Base-by-base conservation (phyloP, 2,797 vertebrate genomes). In the Typhlichthys subterraneus region DNA sequence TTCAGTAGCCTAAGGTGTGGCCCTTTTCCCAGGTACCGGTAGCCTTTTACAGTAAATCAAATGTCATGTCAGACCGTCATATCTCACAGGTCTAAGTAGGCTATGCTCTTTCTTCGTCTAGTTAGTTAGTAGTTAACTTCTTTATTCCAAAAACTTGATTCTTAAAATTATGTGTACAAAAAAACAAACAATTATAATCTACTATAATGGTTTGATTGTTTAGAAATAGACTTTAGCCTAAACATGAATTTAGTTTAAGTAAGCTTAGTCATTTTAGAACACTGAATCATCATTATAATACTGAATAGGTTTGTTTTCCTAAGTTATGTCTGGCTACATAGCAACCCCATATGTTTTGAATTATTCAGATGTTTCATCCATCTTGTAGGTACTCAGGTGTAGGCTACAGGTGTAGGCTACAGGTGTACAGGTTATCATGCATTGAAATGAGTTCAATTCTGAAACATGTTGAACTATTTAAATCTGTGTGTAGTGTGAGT, bases 1-100 rank as follows among this genome's bases (percentile, higher is more conserved):
- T 73, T 66, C 57, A 17, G 49, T 79, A 29, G 23, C 23, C 4
- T 29, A 85, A 91, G 92, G 91, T 92, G 91, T 93, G 91, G 90
- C 76, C 59, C 68, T 29, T 51, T 3, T 29, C 4, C 23, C 23
- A 29, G 23, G 23, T 29, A 29, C 23, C 23, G 23, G 23, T 29
- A 29, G 23, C 23, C 23, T 29, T 29, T 29, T 29, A 29, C 23
- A 29, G 23, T 29, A 29, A 29, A 29, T 29, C 23, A 29, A 29
- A 29, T 29, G 23, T 29, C 23, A 29, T 4, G 23, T 29, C 23
- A 29, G 23, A 29, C 23, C 4, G 23, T 4, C 0, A 29, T 29
- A 29, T 4, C 23, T 29, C 4, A 29, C 23, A 29, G 23, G 4
- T 29, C 23, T 29, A 29, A 29, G 4, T 29, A 29, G 23, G 23